Evolutionary conservation across 1,140 invertebrate species (phyloP), one percentile per base, ranked within the genome.

Genomic region (Saccostrea glomerata): DNA sequence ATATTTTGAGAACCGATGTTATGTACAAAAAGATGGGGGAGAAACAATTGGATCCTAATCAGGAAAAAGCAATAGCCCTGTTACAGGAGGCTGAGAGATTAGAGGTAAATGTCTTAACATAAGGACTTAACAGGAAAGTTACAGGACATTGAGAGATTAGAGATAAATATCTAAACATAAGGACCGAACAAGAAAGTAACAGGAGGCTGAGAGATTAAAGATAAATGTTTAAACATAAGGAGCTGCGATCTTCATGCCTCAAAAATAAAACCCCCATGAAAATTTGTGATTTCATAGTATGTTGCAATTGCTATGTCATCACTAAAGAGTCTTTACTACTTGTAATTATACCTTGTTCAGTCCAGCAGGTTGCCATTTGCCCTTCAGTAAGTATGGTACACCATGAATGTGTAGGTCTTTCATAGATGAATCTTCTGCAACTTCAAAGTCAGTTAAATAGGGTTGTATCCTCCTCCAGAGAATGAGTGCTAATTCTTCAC

Each of bases 1-100:
- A 93, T 86, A 94, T 94, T 13, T 60, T 94, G 85, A 89, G 93
- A 40, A 93, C 92, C 23, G 93, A 93, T 87, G 90, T 94, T 20
- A 94, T 94, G 93, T 94, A 91, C 86, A 77, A 88, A 55, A 93
- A 92, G 87, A 85, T 85, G 15, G 89, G 70, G 55, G 84, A 88
- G 11, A 73, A 85, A 9, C 85, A 82, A 25, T 70, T 87, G 20
- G 89, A 66, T 54, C 47, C 85, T 13, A 73, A 89, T 17, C 90
- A 93, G 40, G 90, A 92, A 15, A 89, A 90, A 82, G 93, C 91
- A 5, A 30, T 94, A 30, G 40, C 87, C 23, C 56, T 94, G 30
- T 20, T 93, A 47, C 92, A 93, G 82, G 91, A 92, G 66, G 93
- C 92, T 66, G 93, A 94, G 84, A 90, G 92, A 86, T 87, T 92